Evolutionary conservation across 2,888 invertebrate genomes (phyloP), one percentile per base, ranked within the genome.

Genomic region (Andrena dorsata): DNA sequence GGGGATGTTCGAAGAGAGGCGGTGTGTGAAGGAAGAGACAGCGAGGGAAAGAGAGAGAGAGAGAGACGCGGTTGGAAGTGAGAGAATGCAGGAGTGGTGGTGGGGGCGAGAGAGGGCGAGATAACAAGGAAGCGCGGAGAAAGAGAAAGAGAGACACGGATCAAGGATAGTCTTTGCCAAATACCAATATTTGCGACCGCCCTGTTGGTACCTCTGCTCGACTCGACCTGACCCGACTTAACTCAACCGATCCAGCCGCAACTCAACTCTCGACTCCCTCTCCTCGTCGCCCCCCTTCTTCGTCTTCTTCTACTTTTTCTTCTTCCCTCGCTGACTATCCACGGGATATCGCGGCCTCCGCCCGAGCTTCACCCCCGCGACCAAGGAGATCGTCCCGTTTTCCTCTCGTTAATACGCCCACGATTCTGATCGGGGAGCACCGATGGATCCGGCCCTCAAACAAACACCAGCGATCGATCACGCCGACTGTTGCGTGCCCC

Each of bases 91-190:
- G 73, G 63, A 41, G 82, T 70, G 83, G 80, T 13, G 73, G 72
- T 61, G 16, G 20, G 32, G 16, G 51, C 47, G 47, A 2, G 20
- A 49, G 66, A 76, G 81, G 80, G 86, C 82, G 86, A 85, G 89
- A 76, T 72, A 85, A 89, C 86, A 87, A 86, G 85, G 85, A 86
- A 80, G 74, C 80, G 79, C 83, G 88, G 88, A 89, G 88, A 86
- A 89, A 89, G 90, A 91, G 90, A 90, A 90, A 93, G 90, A 92
- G 92, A 91, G 92, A 92, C 91, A 91, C 91, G 92, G 91, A 91
- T 93, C 92, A 91, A 91, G 93, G 93, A 92, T 93, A 92, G 93
- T 93, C 94, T 94, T 94, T 93, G 93, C 92, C 94, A 94, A 94
- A 93, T 92, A 93, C 92, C 92, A 94, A 94, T 93, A 94, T 94